A percentile compares a stretch with the other conserved stretches of the same genome.
Evolutionary conservation across 2,113 vertebrate genomes (phyloP).

Genomic region (Poeciliopsis prolifica): DNA sequence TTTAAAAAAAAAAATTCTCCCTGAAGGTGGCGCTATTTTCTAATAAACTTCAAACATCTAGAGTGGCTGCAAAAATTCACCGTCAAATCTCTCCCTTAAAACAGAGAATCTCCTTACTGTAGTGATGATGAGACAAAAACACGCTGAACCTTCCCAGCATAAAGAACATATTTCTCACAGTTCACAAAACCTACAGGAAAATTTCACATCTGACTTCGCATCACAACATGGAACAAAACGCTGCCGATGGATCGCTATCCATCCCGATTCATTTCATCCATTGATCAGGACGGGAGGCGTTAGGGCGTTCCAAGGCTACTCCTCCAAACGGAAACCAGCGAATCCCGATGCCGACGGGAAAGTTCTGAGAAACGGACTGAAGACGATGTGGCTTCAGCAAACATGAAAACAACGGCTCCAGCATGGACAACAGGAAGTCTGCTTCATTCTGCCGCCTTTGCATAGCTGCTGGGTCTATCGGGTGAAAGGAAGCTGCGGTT

Average conservation of each 20-base stretch:
- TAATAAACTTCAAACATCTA: neutral
- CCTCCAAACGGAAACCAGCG: neutral
- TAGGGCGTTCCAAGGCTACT: neutral
- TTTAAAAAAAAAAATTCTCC: constrained; percentile 11
- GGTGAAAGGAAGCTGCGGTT: neutral
- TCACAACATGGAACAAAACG: constrained; percentile 24
- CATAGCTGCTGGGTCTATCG: neutral
- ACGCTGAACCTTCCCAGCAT: constrained; percentile 19
- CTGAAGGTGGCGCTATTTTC: constrained; percentile 22
- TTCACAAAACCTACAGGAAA: constrained; percentile 37
- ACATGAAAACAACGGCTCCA: neutral
- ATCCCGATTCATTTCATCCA: neutral
- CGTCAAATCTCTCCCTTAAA: constrained; percentile 4
- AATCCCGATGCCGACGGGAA: neutral
- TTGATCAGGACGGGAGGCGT: neutral
- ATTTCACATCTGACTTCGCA: constrained; percentile 40
- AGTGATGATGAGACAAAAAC: neutral
- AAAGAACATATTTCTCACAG: constrained; percentile 60
- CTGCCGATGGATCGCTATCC: neutral
- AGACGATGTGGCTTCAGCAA: neutral
- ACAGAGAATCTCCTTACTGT: neutral
- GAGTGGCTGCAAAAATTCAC: constrained; percentile 9
- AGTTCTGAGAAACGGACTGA: neutral
- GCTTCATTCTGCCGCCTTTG: neutral
- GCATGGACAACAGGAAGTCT: neutral